Percentiles rank a stretch among this genome's conserved stretches.
Evolutionary conservation across 2,797 vertebrate genomes (phyloP).

Genomic region (Melanotaenia nigrans): DNA sequence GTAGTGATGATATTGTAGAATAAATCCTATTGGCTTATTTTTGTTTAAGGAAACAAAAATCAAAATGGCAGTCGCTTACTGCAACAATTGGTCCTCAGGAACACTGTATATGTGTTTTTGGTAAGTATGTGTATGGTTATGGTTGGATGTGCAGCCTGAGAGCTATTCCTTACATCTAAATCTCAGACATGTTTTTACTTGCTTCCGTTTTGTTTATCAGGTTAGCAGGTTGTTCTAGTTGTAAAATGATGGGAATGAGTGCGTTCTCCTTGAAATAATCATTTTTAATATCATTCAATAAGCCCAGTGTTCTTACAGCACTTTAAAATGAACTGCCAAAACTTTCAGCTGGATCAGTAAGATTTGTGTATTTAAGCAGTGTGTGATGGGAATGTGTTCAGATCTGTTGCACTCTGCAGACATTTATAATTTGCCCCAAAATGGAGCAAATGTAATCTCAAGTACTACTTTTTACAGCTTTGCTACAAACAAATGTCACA

Average conservation of each 20-base stretch:
- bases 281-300: conserved; percentile 45
- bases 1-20: conserved; percentile 80
- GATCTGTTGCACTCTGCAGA: conserved; percentile 54
- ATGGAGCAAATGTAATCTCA: conserved; percentile 40
- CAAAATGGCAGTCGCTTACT: conserved; percentile 75
- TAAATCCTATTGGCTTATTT: conserved; percentile 75
- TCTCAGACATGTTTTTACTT: conserved; percentile 63
- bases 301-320: conserved; percentile 74
- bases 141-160: conserved; percentile 65
- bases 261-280: conserved; percentile 51
- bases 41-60: conserved; percentile 77
- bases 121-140: conserved; percentile 59
- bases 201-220: conserved; percentile 51
- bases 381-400: conserved; percentile 57
- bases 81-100: conserved; percentile 81
- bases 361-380: conserved; percentile 44
- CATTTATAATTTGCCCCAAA: conserved; percentile 40
- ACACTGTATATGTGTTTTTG: conserved; percentile 74
- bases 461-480: conserved; percentile 22
- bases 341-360: conserved; percentile 52
- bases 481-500: conserved; percentile 17
- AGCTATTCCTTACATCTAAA: conserved; percentile 65
- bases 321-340: conserved; percentile 79
- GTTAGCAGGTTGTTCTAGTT: conserved; percentile 57
- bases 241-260: conserved; percentile 54